phyloP scores from a whole-genome alignment of 2,113 vertebrate species.

The Ramphastos sulfuratus region DNA sequence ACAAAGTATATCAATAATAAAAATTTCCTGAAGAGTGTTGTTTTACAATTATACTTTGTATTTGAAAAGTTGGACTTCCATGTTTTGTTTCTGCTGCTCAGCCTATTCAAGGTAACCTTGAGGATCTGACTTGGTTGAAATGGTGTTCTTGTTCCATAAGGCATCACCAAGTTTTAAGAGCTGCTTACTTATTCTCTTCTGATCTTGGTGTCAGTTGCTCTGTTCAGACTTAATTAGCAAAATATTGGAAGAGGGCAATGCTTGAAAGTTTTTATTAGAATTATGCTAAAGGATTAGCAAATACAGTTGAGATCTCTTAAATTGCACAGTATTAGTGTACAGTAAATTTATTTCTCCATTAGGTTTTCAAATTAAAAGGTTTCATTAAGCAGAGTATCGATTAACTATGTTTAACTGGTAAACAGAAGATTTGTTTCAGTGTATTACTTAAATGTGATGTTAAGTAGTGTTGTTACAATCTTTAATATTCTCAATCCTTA shows the following conservation, averaged over 20 bases:
- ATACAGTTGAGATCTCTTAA: not conserved
- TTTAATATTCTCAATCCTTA: not conserved
- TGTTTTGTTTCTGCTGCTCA: not conserved
- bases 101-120: not conserved
- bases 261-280: constrained; percentile 50
- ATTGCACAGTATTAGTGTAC: not conserved
- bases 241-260: constrained; percentile 33
- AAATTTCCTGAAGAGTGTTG: not conserved
- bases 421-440: constrained; percentile 9
- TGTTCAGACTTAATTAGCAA: constrained; percentile 62
- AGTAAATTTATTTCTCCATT: constrained; percentile 24
- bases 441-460: not conserved
- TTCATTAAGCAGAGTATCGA: not conserved
- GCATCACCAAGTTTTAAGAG: constrained; percentile 12
- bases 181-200: constrained; percentile 54
- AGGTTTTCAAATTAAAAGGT: constrained; percentile 27
- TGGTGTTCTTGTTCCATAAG: constrained; percentile 6
- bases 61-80: not conserved
- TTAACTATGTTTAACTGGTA: not conserved
- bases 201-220: constrained; percentile 45
- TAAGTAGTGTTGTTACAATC: not conserved
- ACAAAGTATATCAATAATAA: not conserved
- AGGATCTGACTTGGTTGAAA: constrained; percentile 23
- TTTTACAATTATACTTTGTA: not conserved
- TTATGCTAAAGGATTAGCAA: constrained; percentile 27